Evolutionary conservation across 2,113 vertebrate species (phyloP).

Genomic region (Noturus placidus): DNA sequence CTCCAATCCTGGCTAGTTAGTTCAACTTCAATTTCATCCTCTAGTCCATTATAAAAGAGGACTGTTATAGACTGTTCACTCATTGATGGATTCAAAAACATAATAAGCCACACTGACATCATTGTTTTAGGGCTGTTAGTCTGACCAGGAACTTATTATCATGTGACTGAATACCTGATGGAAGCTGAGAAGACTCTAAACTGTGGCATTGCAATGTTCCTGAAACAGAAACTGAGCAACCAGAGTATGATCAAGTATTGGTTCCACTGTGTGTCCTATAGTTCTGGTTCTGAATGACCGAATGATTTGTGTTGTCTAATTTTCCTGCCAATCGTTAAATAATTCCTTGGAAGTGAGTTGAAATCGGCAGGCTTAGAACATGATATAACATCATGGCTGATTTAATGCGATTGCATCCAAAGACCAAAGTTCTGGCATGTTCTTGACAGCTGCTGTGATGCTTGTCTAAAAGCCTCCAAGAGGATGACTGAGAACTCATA

Average conservation of each 20-base stretch:
- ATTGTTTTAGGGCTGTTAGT: neutral
- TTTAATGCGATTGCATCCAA: neutral
- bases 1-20: neutral
- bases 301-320: neutral
- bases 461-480: neutral
- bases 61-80: neutral
- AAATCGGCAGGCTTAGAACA: neutral
- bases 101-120: neutral
- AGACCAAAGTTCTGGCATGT: neutral
- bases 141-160: neutral
- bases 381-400: neutral
- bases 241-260: neutral
- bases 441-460: too few relatives aligned
- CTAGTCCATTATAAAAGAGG: neutral
- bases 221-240: neutral
- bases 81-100: slow-evolving; percentile 3
- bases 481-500: neutral
- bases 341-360: neutral
- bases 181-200: neutral
- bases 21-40: neutral
- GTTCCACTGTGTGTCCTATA: neutral
- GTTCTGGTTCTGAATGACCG: neutral
- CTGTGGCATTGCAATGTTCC: neutral
- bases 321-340: neutral
- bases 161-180: neutral